phyloP scores from a whole-genome alignment of 2,888 invertebrate species.

The Lottia scabra region DNA sequence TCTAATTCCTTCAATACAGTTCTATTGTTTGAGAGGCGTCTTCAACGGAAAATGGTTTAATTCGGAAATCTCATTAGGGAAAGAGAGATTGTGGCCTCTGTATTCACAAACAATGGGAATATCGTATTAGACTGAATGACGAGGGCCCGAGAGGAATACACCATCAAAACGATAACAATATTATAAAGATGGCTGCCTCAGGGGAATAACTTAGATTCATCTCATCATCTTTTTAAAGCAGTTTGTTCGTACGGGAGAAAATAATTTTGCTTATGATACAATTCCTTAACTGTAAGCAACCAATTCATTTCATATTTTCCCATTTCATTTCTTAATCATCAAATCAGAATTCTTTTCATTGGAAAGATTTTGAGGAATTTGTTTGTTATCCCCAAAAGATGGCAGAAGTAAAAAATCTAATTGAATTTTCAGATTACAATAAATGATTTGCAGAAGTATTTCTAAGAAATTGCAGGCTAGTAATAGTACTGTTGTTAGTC shows the following conservation, averaged over 20 bases:
- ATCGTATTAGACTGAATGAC: constrained; percentile 28
- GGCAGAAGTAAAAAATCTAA: no score
- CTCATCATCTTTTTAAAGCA: background rate
- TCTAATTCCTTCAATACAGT: constrained; percentile 33
- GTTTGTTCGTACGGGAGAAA: no score
- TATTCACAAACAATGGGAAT: constrained; percentile 34
- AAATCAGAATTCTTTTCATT: no score
- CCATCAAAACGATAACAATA: constrained; percentile 7
- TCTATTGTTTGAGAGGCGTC: constrained; percentile 31
- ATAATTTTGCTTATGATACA: no score
- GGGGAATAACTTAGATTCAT: constrained; percentile 4
- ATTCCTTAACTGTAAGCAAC: no score
- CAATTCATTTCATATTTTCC: no score
- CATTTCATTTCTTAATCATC: no score
- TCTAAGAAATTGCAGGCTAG: no score
- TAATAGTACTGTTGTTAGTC: background rate
- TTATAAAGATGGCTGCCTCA: background rate
- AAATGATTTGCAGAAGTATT: no score
- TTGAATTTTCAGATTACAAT: no score
- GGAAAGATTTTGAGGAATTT: no score
- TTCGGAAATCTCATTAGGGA: constrained; percentile 45
- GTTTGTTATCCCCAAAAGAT: no score
- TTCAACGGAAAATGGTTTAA: constrained; percentile 30
- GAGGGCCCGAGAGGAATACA: background rate
- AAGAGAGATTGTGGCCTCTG: constrained; percentile 24